Conservation (phyloP, 2,113 vertebrate species). For the Hippocampus guttulatus region DNA sequence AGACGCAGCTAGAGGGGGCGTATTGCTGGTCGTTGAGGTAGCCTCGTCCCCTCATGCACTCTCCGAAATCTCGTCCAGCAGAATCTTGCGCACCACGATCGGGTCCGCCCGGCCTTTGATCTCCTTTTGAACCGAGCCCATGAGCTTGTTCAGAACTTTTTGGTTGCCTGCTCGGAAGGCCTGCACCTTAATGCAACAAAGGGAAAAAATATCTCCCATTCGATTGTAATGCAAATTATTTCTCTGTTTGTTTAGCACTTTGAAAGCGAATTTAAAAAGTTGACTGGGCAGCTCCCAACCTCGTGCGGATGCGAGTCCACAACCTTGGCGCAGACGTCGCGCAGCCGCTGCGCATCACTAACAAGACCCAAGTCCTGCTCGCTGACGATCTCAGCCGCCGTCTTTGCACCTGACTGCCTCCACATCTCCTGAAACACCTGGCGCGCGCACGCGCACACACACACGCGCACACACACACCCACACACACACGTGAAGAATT, state of each 20-base stretch:
- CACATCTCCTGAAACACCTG: slow-evolving; percentile 82
- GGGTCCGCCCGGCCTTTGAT: slow-evolving; percentile 81
- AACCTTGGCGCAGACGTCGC: slow-evolving; percentile 79
- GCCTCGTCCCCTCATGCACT: not conserved
- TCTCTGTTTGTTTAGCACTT: too few species aligned
- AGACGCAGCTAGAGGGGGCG: not conserved
- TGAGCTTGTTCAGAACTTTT: slow-evolving; percentile 90
- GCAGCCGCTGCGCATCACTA: slow-evolving; percentile 73
- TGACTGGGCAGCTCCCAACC: slow-evolving; percentile 63
- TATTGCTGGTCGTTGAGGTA: not conserved
- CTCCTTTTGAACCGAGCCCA: slow-evolving; percentile 83
- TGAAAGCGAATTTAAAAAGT: not conserved
- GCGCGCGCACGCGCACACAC: not conserved
- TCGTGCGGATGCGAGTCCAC: slow-evolving; percentile 78
- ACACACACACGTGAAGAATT: not conserved
- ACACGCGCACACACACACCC: not conserved
- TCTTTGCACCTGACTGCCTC: slow-evolving; percentile 72
- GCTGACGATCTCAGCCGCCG: slow-evolving; percentile 76
- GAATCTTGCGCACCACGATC: slow-evolving; percentile 72
- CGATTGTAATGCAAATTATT: too few species aligned
- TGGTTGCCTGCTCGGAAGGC: slow-evolving; percentile 80
- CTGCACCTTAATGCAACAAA: slow-evolving; percentile 70
- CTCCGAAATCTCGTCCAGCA: slow-evolving; percentile 75
- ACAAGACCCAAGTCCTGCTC: slow-evolving; percentile 81
- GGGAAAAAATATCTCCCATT: too few species aligned